phyloP scores from a whole-genome alignment of 2,888 invertebrate genomes.

The Apantesis nais region DNA sequence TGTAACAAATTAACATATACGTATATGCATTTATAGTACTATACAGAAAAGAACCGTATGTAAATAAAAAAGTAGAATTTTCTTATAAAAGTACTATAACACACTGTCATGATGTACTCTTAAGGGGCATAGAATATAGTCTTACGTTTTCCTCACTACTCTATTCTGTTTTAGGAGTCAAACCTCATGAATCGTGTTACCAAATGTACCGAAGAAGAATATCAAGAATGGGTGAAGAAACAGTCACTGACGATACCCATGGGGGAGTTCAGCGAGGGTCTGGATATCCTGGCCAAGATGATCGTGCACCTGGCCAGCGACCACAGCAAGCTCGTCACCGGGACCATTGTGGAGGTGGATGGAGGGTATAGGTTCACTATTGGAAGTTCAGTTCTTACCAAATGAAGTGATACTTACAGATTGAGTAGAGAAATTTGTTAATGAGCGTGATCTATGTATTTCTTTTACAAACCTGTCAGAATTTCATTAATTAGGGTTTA shows the following conservation, averaged over 20 bases:
- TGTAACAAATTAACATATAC: too few species aligned
- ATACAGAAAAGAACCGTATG: background rate
- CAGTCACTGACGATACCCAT: slow-evolving; percentile 40
- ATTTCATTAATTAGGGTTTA: background rate
- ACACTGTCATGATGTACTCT: background rate
- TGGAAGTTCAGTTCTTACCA: background rate
- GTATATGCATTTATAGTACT: background rate
- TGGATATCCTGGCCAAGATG: slow-evolving; percentile 92
- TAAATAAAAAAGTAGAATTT: background rate
- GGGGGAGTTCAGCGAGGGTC: slow-evolving; percentile 48
- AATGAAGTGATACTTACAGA: background rate
- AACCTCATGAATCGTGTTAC: slow-evolving; percentile 43
- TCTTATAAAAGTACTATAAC: background rate
- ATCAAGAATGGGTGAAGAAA: slow-evolving; percentile 40
- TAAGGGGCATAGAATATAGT: background rate
- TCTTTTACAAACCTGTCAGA: background rate
- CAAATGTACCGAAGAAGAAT: slow-evolving; percentile 41
- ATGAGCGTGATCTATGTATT: background rate
- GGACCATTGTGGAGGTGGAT: slow-evolving; percentile 70
- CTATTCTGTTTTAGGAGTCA: background rate
- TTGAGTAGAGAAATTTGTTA: background rate
- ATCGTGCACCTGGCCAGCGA: slow-evolving; percentile 94
- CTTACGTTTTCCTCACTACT: background rate
- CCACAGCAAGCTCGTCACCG: slow-evolving; percentile 93
- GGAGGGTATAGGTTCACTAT: slow-evolving; percentile 41